A percentile compares a stretch with the other conserved stretches of the same genome.
Evolutionary conservation across 2,113 vertebrate genomes (phyloP).

Genomic region (Triplophysa tibetana): DNA sequence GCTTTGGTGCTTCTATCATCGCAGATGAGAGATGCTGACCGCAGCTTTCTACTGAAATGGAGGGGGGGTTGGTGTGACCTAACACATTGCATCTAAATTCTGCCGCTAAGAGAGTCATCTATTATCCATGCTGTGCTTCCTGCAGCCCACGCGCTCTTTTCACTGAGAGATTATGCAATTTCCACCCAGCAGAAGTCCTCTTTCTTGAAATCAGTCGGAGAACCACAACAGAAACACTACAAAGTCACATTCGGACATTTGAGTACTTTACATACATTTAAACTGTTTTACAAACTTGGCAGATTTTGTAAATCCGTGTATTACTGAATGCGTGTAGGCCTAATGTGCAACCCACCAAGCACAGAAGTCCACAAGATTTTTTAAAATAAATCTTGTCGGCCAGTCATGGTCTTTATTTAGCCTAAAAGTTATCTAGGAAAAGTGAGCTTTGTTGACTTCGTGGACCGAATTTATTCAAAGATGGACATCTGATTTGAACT

Average conservation of each 20-base stretch:
- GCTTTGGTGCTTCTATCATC: neutral
- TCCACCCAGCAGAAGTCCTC: constrained; percentile 41
- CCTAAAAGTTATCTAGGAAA: too few relatives aligned
- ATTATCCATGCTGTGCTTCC: constrained; percentile 50
- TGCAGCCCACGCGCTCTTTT: constrained; percentile 49
- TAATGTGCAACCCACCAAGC: too few relatives aligned
- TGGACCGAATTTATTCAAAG: too few relatives aligned
- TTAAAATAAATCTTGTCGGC: too few relatives aligned
- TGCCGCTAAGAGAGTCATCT: constrained; percentile 49
- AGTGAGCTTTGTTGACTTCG: too few relatives aligned
- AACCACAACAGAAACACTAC: constrained; percentile 37
- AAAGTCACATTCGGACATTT: neutral
- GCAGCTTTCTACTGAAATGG: constrained; percentile 13
- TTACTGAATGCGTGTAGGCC: too few relatives aligned
- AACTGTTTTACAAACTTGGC: too few relatives aligned
- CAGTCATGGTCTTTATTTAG: too few relatives aligned
- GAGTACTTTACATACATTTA: too few relatives aligned
- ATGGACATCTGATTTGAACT: too few relatives aligned
- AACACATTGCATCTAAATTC: constrained; percentile 48
- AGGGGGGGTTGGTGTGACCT: constrained; percentile 40
- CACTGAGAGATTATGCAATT: constrained; percentile 50
- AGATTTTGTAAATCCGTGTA: too few relatives aligned
- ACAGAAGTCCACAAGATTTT: too few relatives aligned
- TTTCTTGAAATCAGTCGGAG: constrained; percentile 42
- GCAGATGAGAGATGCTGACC: constrained; percentile 20